Evolutionary conservation across 2,797 vertebrate species (phyloP), one percentile per base, ranked within the genome.

Genomic region (Glossophaga mutica): DNA sequence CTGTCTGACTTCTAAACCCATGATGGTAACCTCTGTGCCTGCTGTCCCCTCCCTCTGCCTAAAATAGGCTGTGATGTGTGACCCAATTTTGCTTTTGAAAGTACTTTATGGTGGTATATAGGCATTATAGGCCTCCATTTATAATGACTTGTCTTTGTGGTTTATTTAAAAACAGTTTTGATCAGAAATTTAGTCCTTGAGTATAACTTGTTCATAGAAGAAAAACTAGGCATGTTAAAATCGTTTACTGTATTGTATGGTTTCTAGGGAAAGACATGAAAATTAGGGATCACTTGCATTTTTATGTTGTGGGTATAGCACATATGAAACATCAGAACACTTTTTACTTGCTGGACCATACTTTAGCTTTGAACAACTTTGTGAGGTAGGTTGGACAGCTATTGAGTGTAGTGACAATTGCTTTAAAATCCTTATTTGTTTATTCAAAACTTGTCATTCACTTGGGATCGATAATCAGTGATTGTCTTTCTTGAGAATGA

Each of bases 81-180:
- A 15, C 52, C 68, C 76, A 24, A 9, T 90, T 83, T 87, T 83
- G n/a, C 59, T 74, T 94, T 89, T 55, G 18, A 74, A 95, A 91
- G 73, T 57, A 77, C 90, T 37, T 73, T 90, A 22, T 84, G 46
- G 29, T 48, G 37, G 12, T 29, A 18, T 5, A 22, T 91, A 67
- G 32, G 29, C 55, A 34, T 89, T 24, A 44, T 46, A 85, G 34
- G 16, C 6, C 57, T 83, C 96, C 48, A 90, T 86, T 94, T 77
- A 22, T 55, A 32, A 48, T 19, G 24, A 71, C 73, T 50, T 73
- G 16, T 37, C 55, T 93, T 76, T 81, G 77, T 65, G 55, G 87
- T 46, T 62, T 93, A 81, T 87, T 89, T 84, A 59, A 84, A 94
- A 87, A 39, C 2, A 39, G 1, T 46, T 95, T 97, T 70, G 42